Evolutionary conservation across 2,888 invertebrate genomes (phyloP), one percentile per base, ranked within the genome.

Genomic region (Agriopis aurantiaria): DNA sequence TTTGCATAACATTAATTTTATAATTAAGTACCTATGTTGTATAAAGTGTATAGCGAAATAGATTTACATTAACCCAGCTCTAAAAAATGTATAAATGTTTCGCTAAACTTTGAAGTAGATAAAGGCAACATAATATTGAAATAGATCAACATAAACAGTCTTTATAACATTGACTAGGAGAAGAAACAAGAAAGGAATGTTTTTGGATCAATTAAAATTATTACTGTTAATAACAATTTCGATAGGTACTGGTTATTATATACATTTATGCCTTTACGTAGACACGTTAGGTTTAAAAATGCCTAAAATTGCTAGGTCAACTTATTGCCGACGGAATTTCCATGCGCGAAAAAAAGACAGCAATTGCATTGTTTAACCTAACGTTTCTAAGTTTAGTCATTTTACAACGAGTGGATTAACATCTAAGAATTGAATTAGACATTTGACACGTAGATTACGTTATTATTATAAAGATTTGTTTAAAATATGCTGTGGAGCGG

Each of bases 11-110:
- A 70, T 72, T 72, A 82, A 83, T 80, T 80, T 75, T 82, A 71
- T 65, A 23, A 69, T 48, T 58, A 58, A 8, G 46, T 71, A 62
- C 49, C 4, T 65, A 76, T 78, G 76, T 75, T 77, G 69, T 77
- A 80, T 77, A 58, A 76, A 77, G 75, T 78, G 72, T 69, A 62
- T 74, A 85, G 88, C 88, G 89, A 89, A 89, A 85, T 75, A 85
- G 87, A 89, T 89, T 83, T 91, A 92, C 93, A 92, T 92, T 93
- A 91, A 80, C 92, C 93, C 93, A 93, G 93, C 93, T 93, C 89
- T 80, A 63, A 74, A 83, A 91, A 92, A 93, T 92, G 91, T 92
- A 92, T 76, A 91, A 59, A 91, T 87, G 85, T 86, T 89, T 92
- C 90, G 88, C 90, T 72, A 74, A 75, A 81, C 68, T 65, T 60